Base-by-base conservation (phyloP, 2,888 invertebrate genomes). In the Rhagophthalmus giganteus region DNA sequence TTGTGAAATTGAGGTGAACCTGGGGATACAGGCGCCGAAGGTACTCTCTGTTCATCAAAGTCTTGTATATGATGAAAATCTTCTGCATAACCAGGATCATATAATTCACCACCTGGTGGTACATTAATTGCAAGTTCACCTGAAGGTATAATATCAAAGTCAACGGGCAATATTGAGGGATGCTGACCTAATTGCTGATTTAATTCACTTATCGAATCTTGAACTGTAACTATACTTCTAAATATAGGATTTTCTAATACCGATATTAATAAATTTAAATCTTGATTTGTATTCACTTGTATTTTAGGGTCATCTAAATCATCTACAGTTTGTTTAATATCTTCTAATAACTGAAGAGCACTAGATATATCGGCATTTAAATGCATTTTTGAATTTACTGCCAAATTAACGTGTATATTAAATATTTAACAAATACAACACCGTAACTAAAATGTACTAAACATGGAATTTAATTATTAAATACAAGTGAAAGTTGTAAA, bases 221-320 rank as follows among this genome's bases (percentile, higher is more conserved):
- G 88, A 52, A 96, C 85, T 44, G 90, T 91, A 10, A 93, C 89
- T 64, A 95, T 90, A 67, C 91, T 91, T 57, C 89, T 83, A 65
- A 96, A 87, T 41, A 95, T 90, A 1, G 95, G 95, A 77, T 94
- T 94, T 67, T 94, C 91, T 58, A 90, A 70, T 55, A 94, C 82
- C 57, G 87, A 88, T 61, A 94, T 84, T 31, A 94, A 79, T 57
- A 90, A 85, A 68, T 87, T 87, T 44, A 94, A 76, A 70, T 94
- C 93, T 69, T 90, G 87, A 62, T 81, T 83, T 47, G 90, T 81
- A 62, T 81, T 82, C 49, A 79, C 80, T 77, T 90, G 88, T 51
- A 91, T 74, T 71, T 91, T 90, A 0, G 87, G 84, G 76, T 92
- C 91, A 66, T 90, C 90, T 58, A 87, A 84, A 65, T 90, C 88